These are phyloP conservation scores for Sclerurus mexicanus DNA, from an alignment of 2,113 vertebrate species.

Conservation along the genomic window DNA sequence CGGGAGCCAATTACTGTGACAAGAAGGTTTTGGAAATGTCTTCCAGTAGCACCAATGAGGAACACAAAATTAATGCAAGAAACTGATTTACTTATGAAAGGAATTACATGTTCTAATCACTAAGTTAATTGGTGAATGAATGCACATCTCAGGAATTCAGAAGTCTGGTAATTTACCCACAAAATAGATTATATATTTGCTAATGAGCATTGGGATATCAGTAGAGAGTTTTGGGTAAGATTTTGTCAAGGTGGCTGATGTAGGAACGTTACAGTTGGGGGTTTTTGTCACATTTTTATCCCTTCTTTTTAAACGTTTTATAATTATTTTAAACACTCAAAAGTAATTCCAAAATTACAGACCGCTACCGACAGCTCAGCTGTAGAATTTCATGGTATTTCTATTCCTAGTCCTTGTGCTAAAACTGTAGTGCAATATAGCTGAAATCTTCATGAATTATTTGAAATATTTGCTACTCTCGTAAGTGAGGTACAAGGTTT, in stretches of 20 bases:
- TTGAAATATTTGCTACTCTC: neutral
- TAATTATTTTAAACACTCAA: neutral
- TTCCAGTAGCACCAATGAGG: neutral
- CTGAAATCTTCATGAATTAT: neutral
- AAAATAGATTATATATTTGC: neutral
- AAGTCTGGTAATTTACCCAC: neutral
- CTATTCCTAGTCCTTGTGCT: neutral
- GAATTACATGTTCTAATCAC: neutral
- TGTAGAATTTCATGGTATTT: neutral
- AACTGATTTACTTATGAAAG: neutral
- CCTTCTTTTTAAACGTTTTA: neutral
- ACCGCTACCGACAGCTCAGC: fast-evolving
- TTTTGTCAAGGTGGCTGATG: neutral
- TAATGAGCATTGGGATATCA: neutral
- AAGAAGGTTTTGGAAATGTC: neutral
- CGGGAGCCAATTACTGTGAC: neutral
- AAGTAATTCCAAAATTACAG: neutral
- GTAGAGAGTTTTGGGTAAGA: neutral
- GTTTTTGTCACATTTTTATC: neutral
- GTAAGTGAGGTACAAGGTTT: neutral
- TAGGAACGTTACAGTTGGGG: neutral
- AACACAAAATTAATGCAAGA: neutral
- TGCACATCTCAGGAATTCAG: fast-evolving
- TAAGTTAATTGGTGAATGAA: neutral
- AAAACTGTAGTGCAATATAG: neutral